Percentiles rank a stretch among this genome's conserved stretches.
Conservation (phyloP, 2,888 invertebrate genomes). For the Ethmia dodecea region DNA sequence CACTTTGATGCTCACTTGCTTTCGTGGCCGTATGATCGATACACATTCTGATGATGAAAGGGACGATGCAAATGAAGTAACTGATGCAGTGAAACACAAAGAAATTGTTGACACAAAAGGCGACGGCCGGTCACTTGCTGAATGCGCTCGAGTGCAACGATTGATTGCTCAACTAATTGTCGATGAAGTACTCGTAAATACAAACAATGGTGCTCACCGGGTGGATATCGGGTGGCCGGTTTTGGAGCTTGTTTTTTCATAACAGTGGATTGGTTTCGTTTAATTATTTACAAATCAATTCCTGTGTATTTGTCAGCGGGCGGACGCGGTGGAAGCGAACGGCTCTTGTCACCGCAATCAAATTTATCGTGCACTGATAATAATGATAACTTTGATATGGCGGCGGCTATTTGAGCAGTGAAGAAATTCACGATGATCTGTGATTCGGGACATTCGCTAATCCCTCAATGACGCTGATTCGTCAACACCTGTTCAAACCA, state of each 20-base stretch:
- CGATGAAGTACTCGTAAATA: conserved; percentile 47
- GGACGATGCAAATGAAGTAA: conserved; percentile 37
- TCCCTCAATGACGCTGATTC: conserved; percentile 1
- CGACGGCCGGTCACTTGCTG: conserved; percentile 43
- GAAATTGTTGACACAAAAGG: conserved; percentile 43
- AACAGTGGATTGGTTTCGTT: conserved; percentile 40
- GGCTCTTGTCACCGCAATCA: conserved; percentile 18
- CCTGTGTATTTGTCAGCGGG: conserved; percentile 21
- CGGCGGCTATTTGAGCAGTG: conserved; percentile 18
- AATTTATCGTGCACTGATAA: conserved; percentile 16
- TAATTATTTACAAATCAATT: conserved; percentile 46
- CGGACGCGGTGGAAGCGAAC: conserved; percentile 11
- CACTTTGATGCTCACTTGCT: conserved; percentile 28
- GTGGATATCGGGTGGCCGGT: conserved; percentile 42
- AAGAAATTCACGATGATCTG: conserved; percentile 18
- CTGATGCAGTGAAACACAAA: conserved; percentile 39
- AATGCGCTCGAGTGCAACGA: conserved; percentile 47
- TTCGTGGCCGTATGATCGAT: conserved; percentile 28
- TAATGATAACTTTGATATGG: too few species aligned
- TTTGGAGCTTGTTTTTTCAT: conserved; percentile 32
- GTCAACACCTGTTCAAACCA: conserved; percentile 1
- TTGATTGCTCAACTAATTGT: conserved; percentile 63
- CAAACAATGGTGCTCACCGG: conserved; percentile 49
- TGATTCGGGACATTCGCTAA: conserved; percentile 14
- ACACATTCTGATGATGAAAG: conserved; percentile 36